phyloP scores from a whole-genome alignment of 2,113 vertebrate genomes.

The Ascaphus truei region DNA sequence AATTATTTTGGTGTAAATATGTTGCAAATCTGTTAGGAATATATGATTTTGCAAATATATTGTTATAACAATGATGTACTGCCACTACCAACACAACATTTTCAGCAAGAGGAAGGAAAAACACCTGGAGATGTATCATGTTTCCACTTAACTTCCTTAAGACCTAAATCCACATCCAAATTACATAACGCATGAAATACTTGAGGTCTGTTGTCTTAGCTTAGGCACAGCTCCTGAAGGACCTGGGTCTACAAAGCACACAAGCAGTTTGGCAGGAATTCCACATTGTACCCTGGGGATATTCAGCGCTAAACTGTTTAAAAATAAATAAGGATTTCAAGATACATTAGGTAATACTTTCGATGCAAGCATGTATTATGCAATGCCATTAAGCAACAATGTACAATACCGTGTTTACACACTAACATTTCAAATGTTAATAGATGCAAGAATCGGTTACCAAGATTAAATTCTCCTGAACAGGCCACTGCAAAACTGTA shows the following conservation, averaged over 20 bases:
- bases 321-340: constrained; percentile 1
- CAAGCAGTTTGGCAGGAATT: constrained; percentile 24
- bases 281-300: neutral
- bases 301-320: neutral
- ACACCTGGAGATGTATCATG: constrained; percentile 45
- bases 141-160: constrained; percentile 48
- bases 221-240: constrained; percentile 31
- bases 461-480: too few species aligned
- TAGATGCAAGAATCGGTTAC: too few species aligned
- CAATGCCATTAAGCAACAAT: neutral
- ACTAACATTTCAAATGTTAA: too few species aligned
- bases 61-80: constrained; percentile 24
- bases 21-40: neutral
- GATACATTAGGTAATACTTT: neutral
- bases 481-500: too few species aligned
- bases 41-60: constrained; percentile 8
- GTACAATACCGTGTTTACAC: too few species aligned
- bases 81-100: constrained; percentile 4
- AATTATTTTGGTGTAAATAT: neutral
- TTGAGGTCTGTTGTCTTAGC: constrained; percentile 38
- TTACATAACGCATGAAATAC: constrained; percentile 40
- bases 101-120: constrained; percentile 40
- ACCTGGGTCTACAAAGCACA: constrained; percentile 23
- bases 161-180: constrained; percentile 42
- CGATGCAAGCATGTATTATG: neutral